Evolutionary conservation across 2,888 invertebrate species (phyloP).

Genomic region (Caenorhabditis sp.): DNA sequence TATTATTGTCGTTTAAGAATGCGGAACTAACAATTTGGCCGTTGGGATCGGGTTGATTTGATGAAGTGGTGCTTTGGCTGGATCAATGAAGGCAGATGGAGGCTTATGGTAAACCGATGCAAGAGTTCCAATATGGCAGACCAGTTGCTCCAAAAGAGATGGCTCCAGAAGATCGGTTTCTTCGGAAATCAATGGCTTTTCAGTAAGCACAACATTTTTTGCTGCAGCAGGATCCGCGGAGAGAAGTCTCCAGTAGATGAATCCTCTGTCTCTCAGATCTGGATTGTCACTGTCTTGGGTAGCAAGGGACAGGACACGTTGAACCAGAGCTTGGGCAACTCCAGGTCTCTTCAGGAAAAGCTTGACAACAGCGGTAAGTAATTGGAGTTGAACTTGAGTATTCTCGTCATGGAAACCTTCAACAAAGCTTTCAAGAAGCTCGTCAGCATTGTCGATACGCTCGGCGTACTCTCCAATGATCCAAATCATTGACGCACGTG

Average conservation of each 20-base stretch:
- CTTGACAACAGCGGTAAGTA: slow-evolving; percentile 98
- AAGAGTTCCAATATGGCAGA: slow-evolving; percentile 96
- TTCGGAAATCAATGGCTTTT: slow-evolving; percentile 98
- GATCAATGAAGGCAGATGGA: slow-evolving; percentile 98
- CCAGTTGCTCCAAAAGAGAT: slow-evolving; percentile 96
- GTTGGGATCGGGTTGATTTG: slow-evolving; percentile 63
- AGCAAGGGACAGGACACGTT: slow-evolving; percentile 88
- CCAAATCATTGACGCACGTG: slow-evolving; percentile 95
- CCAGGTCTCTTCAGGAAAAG: slow-evolving; percentile 97
- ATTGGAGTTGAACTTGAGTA: slow-evolving; percentile 94
- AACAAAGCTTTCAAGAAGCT: slow-evolving; percentile 96
- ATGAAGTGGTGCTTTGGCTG: slow-evolving; percentile 84
- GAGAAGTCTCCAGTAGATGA: slow-evolving; percentile 98
- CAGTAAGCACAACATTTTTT: slow-evolving; percentile 96
- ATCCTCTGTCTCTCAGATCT: slow-evolving; percentile 96
- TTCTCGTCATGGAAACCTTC: slow-evolving; percentile 98
- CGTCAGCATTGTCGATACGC: slow-evolving; percentile 99
- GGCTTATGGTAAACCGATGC: slow-evolving; percentile 99
- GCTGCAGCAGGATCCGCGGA: slow-evolving; percentile 99
- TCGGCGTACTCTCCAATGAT: slow-evolving; percentile 96
- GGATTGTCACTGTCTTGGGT: slow-evolving; percentile 95
- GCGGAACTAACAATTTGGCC: slow-evolving; percentile 46
- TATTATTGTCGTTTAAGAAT: background rate
- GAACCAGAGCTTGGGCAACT: slow-evolving; percentile 98
- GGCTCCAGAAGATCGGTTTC: slow-evolving; percentile 85